A percentile compares a stretch with the other conserved stretches of the same genome.
Conservation (phyloP, 2,888 invertebrate genomes). For the Apoda limacodes region DNA sequence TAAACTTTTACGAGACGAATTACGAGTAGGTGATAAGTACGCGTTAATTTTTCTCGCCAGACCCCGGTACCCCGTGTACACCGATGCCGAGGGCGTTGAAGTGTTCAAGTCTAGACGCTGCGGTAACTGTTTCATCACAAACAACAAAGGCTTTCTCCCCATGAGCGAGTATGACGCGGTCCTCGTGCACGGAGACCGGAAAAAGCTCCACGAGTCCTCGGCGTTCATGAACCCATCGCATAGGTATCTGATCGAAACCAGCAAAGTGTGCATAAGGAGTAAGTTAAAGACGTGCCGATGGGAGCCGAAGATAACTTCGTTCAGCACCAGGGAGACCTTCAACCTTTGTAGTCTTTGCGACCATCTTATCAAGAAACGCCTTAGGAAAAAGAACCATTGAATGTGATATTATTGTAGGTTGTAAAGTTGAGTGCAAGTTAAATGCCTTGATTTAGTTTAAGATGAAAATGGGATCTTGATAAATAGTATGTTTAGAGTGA, state of each 20-base stretch:
- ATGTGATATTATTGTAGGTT: conserved; percentile 19
- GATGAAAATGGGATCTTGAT: too few species aligned
- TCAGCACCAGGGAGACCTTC: conserved; percentile 21
- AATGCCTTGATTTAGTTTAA: conserved; percentile 19
- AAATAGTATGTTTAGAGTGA: too few species aligned
- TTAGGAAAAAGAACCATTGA: conserved; percentile 9
- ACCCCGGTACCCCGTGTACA: conserved; percentile 25
- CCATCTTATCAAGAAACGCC: conserved; percentile 16
- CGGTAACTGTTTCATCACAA: conserved; percentile 38
- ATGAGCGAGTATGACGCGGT: conserved; percentile 39
- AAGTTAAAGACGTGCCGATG: conserved; percentile 28
- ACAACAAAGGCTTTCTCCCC: conserved; percentile 41
- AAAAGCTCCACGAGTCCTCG: conserved; percentile 21
- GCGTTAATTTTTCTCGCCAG: conserved; percentile 32
- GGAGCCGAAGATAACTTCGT: conserved; percentile 32
- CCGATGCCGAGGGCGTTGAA: conserved; percentile 33
- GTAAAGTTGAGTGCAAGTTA: conserved; percentile 12
- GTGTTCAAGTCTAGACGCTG: conserved; percentile 31
- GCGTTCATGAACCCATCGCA: conserved; percentile 32
- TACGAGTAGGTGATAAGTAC: conserved; percentile 34
- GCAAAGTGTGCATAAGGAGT: conserved; percentile 25
- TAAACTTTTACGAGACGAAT: conserved; percentile 32
- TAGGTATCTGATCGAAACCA: conserved; percentile 30
- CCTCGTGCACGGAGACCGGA: conserved; percentile 25
- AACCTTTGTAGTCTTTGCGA: conserved; percentile 29